Conservation (phyloP, 2,888 invertebrate species). For the Adela reaumurella region DNA sequence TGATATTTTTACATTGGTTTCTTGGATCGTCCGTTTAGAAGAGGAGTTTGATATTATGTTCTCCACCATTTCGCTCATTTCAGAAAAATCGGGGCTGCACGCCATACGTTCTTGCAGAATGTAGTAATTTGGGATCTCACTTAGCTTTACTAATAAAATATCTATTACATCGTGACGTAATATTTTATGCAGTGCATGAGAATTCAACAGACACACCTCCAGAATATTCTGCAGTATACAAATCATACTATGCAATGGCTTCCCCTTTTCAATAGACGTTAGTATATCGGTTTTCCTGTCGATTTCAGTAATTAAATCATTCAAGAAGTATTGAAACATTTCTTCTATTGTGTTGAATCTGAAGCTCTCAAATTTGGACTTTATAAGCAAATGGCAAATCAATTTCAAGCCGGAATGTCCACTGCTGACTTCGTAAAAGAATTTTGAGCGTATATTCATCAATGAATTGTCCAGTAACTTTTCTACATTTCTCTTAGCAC, state of each 20-base stretch:
- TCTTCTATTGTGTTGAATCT: constrained; percentile 25
- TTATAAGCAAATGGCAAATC: constrained; percentile 31
- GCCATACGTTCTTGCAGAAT: constrained; percentile 27
- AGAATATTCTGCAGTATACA: constrained; percentile 29
- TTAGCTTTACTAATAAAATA: constrained; percentile 23
- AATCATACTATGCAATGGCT: constrained; percentile 50
- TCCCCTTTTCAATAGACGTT: constrained; percentile 40
- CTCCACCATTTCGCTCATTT: constrained; percentile 71
- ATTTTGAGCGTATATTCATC: constrained; percentile 50
- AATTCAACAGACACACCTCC: constrained; percentile 22
- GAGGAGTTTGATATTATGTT: constrained; percentile 49
- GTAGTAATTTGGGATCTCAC: constrained; percentile 35
- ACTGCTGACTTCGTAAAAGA: constrained; percentile 60
- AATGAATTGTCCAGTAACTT: constrained; percentile 34
- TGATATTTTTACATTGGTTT: constrained; percentile 44
- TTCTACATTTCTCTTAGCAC: constrained; percentile 21
- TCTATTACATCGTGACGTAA: constrained; percentile 15
- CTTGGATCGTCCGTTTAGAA: constrained; percentile 18
- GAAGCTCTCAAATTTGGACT: constrained; percentile 16
- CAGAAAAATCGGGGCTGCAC: constrained; percentile 67
- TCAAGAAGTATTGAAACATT: constrained; percentile 29
- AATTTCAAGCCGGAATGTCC: constrained; percentile 55
- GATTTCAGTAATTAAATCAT: constrained; percentile 24
- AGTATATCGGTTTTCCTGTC: constrained; percentile 37
- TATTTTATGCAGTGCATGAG: constrained; percentile 19